Percentiles rank a stretch among this genome's conserved stretches.
Conservation (phyloP, 2,888 invertebrate species). For the Drosophila macrothrix region DNA sequence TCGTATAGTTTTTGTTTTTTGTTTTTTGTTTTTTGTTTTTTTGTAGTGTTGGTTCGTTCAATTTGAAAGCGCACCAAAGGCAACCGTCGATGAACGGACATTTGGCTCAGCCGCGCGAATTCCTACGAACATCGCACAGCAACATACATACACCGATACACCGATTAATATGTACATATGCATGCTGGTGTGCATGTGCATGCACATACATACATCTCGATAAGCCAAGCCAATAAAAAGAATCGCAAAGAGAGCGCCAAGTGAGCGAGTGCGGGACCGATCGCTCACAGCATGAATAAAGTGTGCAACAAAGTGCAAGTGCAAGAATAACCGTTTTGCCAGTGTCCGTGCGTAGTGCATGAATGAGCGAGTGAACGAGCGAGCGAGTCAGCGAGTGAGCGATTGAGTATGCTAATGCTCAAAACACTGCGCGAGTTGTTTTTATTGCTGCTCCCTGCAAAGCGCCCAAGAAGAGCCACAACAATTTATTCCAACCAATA, state of each 20-base stretch:
- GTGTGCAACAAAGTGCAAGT: slow-evolving; percentile 61
- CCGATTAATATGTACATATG: neutral
- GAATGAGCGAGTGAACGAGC: slow-evolving; percentile 15
- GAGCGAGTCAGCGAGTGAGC: slow-evolving; percentile 5
- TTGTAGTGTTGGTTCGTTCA: slow-evolving; percentile 33
- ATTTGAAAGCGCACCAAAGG: slow-evolving; percentile 18
- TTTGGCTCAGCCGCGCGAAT: slow-evolving; percentile 42
- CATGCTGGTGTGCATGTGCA: neutral
- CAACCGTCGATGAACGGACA: slow-evolving; percentile 43
- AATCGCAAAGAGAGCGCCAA: slow-evolving; percentile 3
- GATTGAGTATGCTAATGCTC: slow-evolving; percentile 9
- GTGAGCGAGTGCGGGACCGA: slow-evolving; percentile 18
- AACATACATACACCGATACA: neutral
- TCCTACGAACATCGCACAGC: slow-evolving; percentile 3
- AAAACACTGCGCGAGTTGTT: slow-evolving; percentile 10
- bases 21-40: neutral
- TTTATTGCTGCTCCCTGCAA: slow-evolving; percentile 11
- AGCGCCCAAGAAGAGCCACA: slow-evolving; percentile 18
- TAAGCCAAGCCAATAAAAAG: slow-evolving; percentile 49
- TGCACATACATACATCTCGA: slow-evolving; percentile 14
- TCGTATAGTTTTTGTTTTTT: slow-evolving; percentile 17
- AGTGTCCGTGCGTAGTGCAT: slow-evolving; percentile 29
- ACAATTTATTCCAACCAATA: slow-evolving; percentile 17
- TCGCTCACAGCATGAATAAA: slow-evolving; percentile 9
- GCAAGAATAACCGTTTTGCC: slow-evolving; percentile 50